Evolutionary conservation across 23 tunicate species (phyloP), one percentile per base, ranked within the genome.

Genomic region (Trididemnum nubilum): DNA sequence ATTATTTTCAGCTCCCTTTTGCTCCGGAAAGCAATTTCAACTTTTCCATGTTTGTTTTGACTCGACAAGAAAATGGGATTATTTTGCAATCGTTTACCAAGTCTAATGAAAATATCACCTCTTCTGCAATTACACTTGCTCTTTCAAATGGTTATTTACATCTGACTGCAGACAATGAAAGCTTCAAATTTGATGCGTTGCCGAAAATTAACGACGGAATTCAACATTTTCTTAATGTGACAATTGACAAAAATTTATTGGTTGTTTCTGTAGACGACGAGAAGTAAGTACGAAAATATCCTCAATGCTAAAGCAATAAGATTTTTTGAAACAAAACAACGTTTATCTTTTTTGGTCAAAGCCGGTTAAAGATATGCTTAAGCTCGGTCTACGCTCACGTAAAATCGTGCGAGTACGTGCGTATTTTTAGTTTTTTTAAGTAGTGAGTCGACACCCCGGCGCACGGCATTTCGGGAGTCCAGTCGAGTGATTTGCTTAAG

Each of bases 41-140:
- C 60, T 3, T 79, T 51, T 85, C 90, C 7, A 51, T 85, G 84
- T 85, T 85, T 54, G 26, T 85, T n/a, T 34, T 35, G 51, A 85
- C 90, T 2, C 27, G 50, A n/a, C 79, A 85, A 58, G 33, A 35
- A 9, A 24, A 58, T 32, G 72, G 82, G 4, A n/a, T 65, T 65
- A 36, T 85, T 7, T 40, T 85, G 40, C 81, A 77, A 19, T 24
- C 67, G 28, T 66, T 36, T 2, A 25, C 78, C 9, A 5, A 5
- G 36, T 7, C 18, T 4, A 61, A 21, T 3, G 29, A 24, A 22
- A 61, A 61, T 61, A 24, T 3, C n/a, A n/a, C 22, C 67, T 12
- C 26, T n/a, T 61, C 67, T 21, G 25, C 22, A 21, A 21, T 61
- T 12, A 61, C 28, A 12, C 29, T 67, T n/a, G 18, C 37, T 32